Evolutionary conservation across 2,888 invertebrate species (phyloP), one percentile per base, ranked within the genome.

Genomic region (Spodoptera littoralis): DNA sequence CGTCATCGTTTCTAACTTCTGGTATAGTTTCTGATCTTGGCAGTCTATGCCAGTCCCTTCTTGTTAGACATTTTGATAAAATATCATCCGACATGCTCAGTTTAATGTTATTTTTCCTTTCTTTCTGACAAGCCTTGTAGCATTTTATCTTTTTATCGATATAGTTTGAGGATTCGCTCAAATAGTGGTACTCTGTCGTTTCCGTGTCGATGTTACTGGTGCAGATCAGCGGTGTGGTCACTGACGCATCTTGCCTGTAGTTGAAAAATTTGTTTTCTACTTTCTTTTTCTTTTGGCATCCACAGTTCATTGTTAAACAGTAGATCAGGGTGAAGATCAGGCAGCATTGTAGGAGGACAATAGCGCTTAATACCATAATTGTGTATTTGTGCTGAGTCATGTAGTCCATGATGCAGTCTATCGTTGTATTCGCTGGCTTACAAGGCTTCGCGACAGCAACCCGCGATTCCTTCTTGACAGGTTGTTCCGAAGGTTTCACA

Each of bases 81-180:
- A 94, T 92, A 73, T 94, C 94, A 61, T 94, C 94, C 0, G 94
- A 93, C 83, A 92, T 84, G 58, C 90, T 88, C 1, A 85, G 70
- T 73, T 90, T 90, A 0, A 82, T 65, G 11, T 85, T 84, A 11
- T 84, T 79, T 44, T 82, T 81, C 13, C 77, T 77, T 43, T 90
- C 87, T 52, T 90, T 91, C 45, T 91, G 90, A 45, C 91, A 92
- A 0, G 94, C 88, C 71, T 92, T 92, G 60, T 94, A 94, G 59
- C 90, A 90, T 80, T 87, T 89, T 1, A 92, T 89, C 67, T 87
- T 92, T 41, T 88, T 89, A 46, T 92, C 88, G 1, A 87, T 78
- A 44, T 90, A 70, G 30, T 80, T 86, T 0, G 89, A 89, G 0
- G 90, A 87, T 65, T 93, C 91, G 27, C 88, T 90, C 2, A 84